Conservation (phyloP, 2,797 vertebrate genomes). For the Phrynocephalus forsythii region DNA sequence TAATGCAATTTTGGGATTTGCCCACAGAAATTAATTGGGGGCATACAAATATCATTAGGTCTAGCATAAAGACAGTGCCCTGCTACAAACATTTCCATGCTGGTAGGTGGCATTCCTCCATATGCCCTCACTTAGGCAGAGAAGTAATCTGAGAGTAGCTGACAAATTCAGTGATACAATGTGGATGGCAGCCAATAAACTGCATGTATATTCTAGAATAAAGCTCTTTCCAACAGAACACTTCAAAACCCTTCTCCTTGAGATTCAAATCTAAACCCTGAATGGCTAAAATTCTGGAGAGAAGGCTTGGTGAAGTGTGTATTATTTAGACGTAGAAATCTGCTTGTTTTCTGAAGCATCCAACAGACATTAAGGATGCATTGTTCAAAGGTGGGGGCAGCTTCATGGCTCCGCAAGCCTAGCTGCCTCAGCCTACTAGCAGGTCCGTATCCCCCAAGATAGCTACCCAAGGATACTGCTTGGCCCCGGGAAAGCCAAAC, state of each 20-base stretch:
- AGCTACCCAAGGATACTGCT: too few relatives aligned
- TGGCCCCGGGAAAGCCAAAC: too few relatives aligned
- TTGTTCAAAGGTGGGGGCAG: too few relatives aligned
- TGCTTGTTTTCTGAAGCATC: too few relatives aligned
- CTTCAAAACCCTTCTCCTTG: background rate
- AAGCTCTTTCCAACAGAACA: background rate
- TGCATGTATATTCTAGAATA: background rate
- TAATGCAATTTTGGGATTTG: background rate
- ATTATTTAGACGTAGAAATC: background rate
- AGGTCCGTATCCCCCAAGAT: too few relatives aligned
- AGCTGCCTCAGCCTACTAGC: too few relatives aligned
- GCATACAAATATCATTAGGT: background rate
- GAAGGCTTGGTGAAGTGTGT: background rate
- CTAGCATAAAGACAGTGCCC: fast-evolving
- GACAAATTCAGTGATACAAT: conserved; percentile 20
- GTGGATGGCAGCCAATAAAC: background rate
- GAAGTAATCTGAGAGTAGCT: background rate
- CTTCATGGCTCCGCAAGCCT: too few relatives aligned
- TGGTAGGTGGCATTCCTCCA: background rate
- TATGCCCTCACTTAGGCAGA: background rate
- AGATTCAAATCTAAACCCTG: background rate
- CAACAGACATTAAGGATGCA: too few relatives aligned
- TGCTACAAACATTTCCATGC: fast-evolving
- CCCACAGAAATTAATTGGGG: background rate
- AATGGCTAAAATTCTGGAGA: background rate